Evolutionary conservation across 2,888 invertebrate species (phyloP).

Genomic region (Sclerodermus sp.): DNA sequence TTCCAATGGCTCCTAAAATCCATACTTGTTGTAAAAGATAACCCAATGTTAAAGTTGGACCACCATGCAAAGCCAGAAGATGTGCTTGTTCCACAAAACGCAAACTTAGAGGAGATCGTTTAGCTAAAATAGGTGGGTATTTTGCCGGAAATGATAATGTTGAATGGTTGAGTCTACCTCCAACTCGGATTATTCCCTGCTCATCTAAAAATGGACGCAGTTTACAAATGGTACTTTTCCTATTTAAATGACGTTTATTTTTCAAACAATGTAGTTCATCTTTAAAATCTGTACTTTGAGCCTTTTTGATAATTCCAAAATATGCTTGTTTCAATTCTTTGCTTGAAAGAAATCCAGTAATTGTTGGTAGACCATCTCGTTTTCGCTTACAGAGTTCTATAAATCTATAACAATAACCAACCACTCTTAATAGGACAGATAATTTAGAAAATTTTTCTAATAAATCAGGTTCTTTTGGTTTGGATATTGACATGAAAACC

Average conservation of each 20-base stretch:
- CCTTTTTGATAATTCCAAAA: neutral
- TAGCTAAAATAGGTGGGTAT: constrained; percentile 8
- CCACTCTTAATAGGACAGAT: neutral
- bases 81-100: constrained; percentile 2
- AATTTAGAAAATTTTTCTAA: too few relatives aligned
- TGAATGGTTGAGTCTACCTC: constrained; percentile 9
- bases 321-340: neutral
- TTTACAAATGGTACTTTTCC: neutral
- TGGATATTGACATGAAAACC: too few relatives aligned
- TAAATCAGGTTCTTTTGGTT: too few relatives aligned
- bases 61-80: constrained; percentile 1
- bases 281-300: neutral
- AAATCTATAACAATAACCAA: too few relatives aligned
- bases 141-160: neutral
- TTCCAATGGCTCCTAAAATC: constrained; percentile 1
- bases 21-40: constrained; percentile 5
- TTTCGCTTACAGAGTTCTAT: neutral
- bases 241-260: too few relatives aligned
- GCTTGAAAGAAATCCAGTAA: neutral
- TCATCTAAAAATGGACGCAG: constrained; percentile 4
- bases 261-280: too few relatives aligned
- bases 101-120: neutral
- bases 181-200: neutral
- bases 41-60: constrained; percentile 2
- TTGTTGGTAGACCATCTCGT: neutral